A percentile compares a stretch with the other conserved stretches of the same genome.
These are phyloP conservation scores for Phrynocephalus forsythii DNA, from an alignment of 2,797 vertebrate species.

Conservation along the genomic window DNA sequence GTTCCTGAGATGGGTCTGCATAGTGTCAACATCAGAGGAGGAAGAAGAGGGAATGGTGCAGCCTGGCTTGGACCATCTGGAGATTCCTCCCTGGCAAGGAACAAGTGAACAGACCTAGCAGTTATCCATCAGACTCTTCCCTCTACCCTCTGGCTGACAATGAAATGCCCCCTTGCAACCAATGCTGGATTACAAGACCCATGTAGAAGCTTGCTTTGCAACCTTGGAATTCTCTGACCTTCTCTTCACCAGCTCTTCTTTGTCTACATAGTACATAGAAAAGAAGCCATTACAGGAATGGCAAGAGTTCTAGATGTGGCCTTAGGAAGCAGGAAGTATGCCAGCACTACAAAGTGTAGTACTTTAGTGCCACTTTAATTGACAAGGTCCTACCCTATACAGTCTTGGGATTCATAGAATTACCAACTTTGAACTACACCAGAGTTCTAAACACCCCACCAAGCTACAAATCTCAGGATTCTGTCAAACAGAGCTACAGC, in stretches of 20 bases:
- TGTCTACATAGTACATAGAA: not conserved
- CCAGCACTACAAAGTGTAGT: too few species aligned
- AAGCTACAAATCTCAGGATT: too few species aligned
- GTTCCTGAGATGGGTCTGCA: not conserved
- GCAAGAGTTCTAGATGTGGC: not conserved
- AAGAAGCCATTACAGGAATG: not conserved
- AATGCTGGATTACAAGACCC: not conserved
- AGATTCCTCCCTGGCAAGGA: not conserved
- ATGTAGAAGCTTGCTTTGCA: not conserved
- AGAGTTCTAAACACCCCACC: too few species aligned
- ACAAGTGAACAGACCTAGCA: not conserved
- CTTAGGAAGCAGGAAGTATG: not conserved
- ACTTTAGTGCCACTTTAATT: too few species aligned
- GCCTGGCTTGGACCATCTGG: not conserved
- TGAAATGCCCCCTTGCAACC: slow-evolving; percentile 10
- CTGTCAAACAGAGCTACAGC: too few species aligned
- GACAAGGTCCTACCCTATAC: too few species aligned
- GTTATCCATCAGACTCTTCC: not conserved
- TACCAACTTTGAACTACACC: too few species aligned
- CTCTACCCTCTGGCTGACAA: not conserved
- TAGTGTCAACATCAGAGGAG: not conserved
- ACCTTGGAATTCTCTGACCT: not conserved
- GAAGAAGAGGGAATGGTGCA: not conserved
- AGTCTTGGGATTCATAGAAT: too few species aligned
- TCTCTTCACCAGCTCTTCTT: not conserved